A percentile compares a stretch with the other conserved stretches of the same genome.
Conservation (phyloP, 2,888 invertebrate genomes). For the Danaus chrysippus region DNA sequence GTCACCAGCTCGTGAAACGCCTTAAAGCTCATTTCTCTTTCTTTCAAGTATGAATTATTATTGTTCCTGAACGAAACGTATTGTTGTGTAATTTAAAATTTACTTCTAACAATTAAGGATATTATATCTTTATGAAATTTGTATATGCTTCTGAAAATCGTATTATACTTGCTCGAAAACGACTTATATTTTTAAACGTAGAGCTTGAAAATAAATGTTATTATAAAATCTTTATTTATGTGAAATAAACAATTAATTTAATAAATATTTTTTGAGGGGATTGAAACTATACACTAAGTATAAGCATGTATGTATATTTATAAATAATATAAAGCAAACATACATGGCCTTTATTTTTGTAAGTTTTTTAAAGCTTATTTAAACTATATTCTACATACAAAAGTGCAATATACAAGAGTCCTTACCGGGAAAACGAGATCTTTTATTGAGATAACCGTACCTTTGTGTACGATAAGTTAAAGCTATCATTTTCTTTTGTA, state of each 20-base stretch:
- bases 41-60: slow-evolving; percentile 54
- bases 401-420: slow-evolving; percentile 21
- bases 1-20: slow-evolving; percentile 46
- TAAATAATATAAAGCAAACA: too few relatives aligned
- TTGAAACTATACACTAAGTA: too few relatives aligned
- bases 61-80: slow-evolving; percentile 20
- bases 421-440: slow-evolving; percentile 27
- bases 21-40: slow-evolving; percentile 59
- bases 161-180: not conserved
- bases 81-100: slow-evolving; percentile 14
- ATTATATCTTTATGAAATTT: not conserved
- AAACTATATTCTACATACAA: not conserved
- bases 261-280: too few relatives aligned
- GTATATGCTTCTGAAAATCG: not conserved
- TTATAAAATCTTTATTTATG: too few relatives aligned
- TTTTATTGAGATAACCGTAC: too few relatives aligned
- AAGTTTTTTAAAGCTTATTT: too few relatives aligned
- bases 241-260: too few relatives aligned
- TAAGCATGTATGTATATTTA: too few relatives aligned
- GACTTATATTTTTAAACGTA: not conserved
- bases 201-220: too few relatives aligned
- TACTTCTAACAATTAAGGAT: not conserved
- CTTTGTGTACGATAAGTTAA: too few relatives aligned
- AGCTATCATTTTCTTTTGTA: slow-evolving; percentile 25
- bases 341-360: too few relatives aligned